phyloP scores from a whole-genome alignment of 2,888 invertebrate genomes.

The Polydrusus cervinus region DNA sequence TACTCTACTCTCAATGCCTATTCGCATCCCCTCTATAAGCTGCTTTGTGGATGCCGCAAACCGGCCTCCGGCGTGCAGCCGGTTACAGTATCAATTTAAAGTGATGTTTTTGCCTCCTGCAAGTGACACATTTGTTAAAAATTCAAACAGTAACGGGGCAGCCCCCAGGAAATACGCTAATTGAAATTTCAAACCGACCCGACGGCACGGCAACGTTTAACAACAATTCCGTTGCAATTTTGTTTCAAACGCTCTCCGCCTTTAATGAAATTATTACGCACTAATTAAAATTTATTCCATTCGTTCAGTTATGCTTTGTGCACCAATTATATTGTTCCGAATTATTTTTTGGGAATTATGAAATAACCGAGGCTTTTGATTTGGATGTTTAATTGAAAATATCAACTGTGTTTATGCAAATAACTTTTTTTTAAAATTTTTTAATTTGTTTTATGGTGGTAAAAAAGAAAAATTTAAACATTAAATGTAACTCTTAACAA shows the following conservation, averaged over 20 bases:
- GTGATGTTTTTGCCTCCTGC: constrained; percentile 37
- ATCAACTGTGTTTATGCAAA: not conserved
- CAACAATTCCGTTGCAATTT: constrained; percentile 64
- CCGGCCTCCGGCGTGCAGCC: constrained; percentile 17
- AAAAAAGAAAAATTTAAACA: no score
- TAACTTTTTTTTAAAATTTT: not conserved
- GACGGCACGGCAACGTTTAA: constrained; percentile 39
- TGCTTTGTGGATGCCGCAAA: constrained; percentile 30
- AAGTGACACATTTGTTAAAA: constrained; percentile 53
- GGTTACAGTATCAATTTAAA: constrained; percentile 46
- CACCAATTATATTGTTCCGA: constrained; percentile 42
- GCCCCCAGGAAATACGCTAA: constrained; percentile 63
- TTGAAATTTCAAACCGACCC: constrained; percentile 62
- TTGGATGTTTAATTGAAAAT: constrained; percentile 30
- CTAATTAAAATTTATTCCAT: constrained; percentile 71
- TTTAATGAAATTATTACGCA: constrained; percentile 70
- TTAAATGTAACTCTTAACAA: no score
- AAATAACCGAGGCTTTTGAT: constrained; percentile 39
- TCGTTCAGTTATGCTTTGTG: constrained; percentile 58
- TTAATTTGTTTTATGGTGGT: not conserved
- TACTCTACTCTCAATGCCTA: not conserved
- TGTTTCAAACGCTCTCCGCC: constrained; percentile 56
- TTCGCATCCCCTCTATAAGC: constrained; percentile 3
- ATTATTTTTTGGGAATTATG: constrained; percentile 39
- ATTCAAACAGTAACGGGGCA: constrained; percentile 36